Evolutionary conservation across 2,888 invertebrate genomes (phyloP).

Genomic region (Drosophila robusta): DNA sequence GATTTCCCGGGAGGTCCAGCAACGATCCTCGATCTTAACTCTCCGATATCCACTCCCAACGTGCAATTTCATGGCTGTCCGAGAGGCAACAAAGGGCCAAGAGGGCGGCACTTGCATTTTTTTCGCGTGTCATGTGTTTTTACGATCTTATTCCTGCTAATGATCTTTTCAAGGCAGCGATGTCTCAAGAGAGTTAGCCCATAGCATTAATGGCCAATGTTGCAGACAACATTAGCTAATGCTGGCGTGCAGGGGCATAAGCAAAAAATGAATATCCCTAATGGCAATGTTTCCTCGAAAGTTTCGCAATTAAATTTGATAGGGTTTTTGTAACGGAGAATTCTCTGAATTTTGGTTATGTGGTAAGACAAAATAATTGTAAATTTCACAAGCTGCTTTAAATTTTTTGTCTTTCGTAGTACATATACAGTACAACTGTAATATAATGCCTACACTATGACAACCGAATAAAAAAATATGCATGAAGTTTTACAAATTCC

Average conservation of each 20-base stretch:
- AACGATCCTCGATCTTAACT: constrained; percentile 11
- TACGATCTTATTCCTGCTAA: constrained; percentile 78
- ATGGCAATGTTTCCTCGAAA: constrained; percentile 37
- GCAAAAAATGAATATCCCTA: constrained; percentile 6
- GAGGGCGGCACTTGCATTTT: constrained; percentile 68
- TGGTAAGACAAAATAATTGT: not conserved
- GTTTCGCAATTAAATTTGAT: constrained; percentile 43
- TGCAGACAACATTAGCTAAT: constrained; percentile 51
- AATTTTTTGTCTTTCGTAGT: no score
- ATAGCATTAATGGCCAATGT: constrained; percentile 40
- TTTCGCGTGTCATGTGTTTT: constrained; percentile 75
- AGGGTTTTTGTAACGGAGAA: not conserved
- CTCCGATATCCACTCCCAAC: constrained; percentile 23
- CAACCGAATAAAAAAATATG: no score
- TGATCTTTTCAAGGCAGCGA: constrained; percentile 61
- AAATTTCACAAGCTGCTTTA: no score
- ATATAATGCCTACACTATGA: no score
- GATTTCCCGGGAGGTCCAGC: constrained; percentile 73
- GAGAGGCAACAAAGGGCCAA: constrained; percentile 27
- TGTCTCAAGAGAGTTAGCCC: constrained; percentile 17
- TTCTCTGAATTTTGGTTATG: constrained; percentile 7
- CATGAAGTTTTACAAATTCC: no score
- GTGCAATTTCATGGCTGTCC: constrained; percentile 75
- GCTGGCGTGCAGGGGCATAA: constrained; percentile 26
- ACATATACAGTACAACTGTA: no score